Conservation (phyloP, 2,797 vertebrate genomes). For the Poeciliopsis presidionis region DNA sequence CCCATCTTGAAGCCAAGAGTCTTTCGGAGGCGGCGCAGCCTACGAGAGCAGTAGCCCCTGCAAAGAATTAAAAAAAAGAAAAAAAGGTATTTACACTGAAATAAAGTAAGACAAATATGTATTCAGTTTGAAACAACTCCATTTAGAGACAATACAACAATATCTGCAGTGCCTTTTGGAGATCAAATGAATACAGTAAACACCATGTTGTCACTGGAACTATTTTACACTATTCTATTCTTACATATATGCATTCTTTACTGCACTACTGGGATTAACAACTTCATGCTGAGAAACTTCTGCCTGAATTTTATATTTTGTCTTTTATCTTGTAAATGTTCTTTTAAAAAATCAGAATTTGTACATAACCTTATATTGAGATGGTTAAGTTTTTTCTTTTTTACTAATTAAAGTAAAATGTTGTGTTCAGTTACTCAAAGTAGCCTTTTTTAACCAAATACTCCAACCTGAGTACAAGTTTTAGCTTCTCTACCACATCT, state of each 20-base stretch:
- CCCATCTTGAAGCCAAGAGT: conserved; percentile 98
- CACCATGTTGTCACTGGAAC: background rate
- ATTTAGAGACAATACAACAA: background rate
- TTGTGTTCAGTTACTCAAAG: background rate
- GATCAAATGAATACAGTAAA: background rate
- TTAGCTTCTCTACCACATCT: background rate
- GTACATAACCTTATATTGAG: background rate
- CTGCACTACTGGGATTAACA: background rate
- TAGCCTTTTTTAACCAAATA: background rate
- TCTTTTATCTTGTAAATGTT: background rate
- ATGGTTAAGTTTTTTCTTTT: background rate
- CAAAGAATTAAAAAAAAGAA: background rate
- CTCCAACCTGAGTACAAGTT: background rate
- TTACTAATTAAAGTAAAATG: background rate
- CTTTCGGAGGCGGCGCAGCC: conserved; percentile 92
- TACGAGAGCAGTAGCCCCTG: conserved; percentile 96
- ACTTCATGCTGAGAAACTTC: background rate
- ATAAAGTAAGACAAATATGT: background rate
- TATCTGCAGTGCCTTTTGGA: background rate
- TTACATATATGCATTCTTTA: background rate
- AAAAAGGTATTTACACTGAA: background rate
- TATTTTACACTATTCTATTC: background rate
- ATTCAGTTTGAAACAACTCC: background rate
- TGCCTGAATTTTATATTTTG: background rate
- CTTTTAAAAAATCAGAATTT: background rate